Base-by-base conservation (phyloP, 2,113 vertebrate genomes). In the Tragelaphus scriptus region DNA sequence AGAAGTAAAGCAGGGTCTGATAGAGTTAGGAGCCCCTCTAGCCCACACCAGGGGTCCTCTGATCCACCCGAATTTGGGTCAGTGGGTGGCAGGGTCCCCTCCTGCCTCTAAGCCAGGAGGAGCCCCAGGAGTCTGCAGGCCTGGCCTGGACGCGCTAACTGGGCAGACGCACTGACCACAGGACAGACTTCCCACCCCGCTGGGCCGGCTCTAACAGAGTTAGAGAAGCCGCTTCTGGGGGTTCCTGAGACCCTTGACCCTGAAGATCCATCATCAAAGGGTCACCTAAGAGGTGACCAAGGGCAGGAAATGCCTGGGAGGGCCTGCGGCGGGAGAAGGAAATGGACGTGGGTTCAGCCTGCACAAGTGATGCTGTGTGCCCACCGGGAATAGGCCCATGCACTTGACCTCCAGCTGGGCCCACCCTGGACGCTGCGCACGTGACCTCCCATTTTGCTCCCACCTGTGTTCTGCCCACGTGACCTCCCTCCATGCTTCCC, bases 381-480 rank as follows among this genome's bases (percentile, higher is more conserved):
- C 77, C 23, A 19, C 15, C 0, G 0, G 14, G 23, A n/a, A 51
- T 0, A 3, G 40, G 56, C 30, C 71, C 5, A 4, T 25, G 16
- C 86, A 4, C 21, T 7, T 49, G 85, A 61, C 58, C 47, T 16
- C 30, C 58, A 23, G 6, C 40, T 14, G 19, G 7, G 44, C 19
- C 40, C 17, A 23, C 5, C 44, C 44, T 86, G 58, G 26, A 19
- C 2, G 5, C 36, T 59, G 56, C 0, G 2, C 40, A 61, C 5
- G 0, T 40, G n/a, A 85, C 82, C 15, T 56, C n/a, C 44, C 17
- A 19, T 32, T 15, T 21, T 8, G 1, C 30, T 47, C 61, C 49
- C 8, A 36, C 61, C 86, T 65, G 21, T 7, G 30, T 26, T 36
- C 61, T 36, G 10, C 30, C 32, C 36, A 30, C 4, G 9, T 55